A percentile compares a stretch with the other conserved stretches of the same genome.
phyloP scores from a whole-genome alignment of 2,888 invertebrate species.

The Meliscaeva auricollis region DNA sequence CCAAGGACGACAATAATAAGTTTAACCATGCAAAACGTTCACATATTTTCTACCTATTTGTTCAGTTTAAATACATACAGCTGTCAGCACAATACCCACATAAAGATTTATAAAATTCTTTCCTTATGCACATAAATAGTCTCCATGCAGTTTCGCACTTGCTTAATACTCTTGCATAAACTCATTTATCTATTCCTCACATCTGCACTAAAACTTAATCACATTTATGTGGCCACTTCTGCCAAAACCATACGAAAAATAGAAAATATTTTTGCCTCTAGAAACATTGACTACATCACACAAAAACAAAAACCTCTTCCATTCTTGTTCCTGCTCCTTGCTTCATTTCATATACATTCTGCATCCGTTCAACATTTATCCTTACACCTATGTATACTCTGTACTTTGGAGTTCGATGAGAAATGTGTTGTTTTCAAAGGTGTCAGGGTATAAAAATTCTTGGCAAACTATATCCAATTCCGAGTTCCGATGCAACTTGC shows the following conservation, averaged over 20 bases:
- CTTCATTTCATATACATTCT: neutral
- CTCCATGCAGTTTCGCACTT: neutral
- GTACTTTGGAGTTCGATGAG: constrained; percentile 16
- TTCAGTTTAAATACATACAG: constrained; percentile 48
- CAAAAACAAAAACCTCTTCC: neutral
- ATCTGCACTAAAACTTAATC: constrained; percentile 64
- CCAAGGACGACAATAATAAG: neutral
- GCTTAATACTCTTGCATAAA: constrained; percentile 15
- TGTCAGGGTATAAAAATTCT: constrained; percentile 57
- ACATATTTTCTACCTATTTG: constrained; percentile 14
- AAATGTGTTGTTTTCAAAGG: constrained; percentile 60
- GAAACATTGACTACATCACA: constrained; percentile 14
- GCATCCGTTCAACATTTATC: constrained; percentile 3
- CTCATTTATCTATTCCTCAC: constrained; percentile 55
- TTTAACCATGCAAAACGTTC: neutral
- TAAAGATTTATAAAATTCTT: constrained; percentile 11
- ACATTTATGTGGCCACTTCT: constrained; percentile 55
- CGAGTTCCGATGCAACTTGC: neutral
- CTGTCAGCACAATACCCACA: constrained; percentile 30
- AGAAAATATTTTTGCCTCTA: constrained; percentile 45
- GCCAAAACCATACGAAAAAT: constrained; percentile 58
- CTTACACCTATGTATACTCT: neutral
- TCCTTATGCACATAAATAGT: neutral
- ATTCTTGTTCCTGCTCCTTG: neutral
- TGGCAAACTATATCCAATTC: constrained; percentile 48